Evolutionary conservation across 1,140 invertebrate species (phyloP).

Genomic region (Cotesia glomerata): DNA sequence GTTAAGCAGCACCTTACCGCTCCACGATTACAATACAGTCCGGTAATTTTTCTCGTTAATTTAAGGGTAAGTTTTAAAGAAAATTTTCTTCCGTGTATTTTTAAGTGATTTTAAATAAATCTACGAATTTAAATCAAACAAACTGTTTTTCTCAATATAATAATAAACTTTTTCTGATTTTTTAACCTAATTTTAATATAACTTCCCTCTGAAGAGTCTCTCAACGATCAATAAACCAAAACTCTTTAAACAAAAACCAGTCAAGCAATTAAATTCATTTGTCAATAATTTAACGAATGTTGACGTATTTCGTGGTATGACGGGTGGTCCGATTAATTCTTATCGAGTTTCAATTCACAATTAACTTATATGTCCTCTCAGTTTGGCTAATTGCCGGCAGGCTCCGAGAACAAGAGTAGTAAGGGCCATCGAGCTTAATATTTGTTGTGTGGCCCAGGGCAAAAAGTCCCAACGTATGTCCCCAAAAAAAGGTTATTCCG

Average conservation of each 20-base stretch:
- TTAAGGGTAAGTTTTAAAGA: too few species aligned
- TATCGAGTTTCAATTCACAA: slow-evolving; percentile 44
- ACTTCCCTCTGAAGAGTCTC: too few species aligned
- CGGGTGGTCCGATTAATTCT: slow-evolving; percentile 24
- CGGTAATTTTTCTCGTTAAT: too few species aligned
- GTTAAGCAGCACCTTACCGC: too few species aligned
- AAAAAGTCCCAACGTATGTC: background rate
- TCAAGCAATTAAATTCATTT: slow-evolving; percentile 52
- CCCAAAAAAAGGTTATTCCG: slow-evolving; percentile 3
- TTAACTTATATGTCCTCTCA: slow-evolving; percentile 43
- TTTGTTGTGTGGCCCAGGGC: slow-evolving; percentile 35
- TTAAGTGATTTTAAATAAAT: too few species aligned
- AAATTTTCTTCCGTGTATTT: too few species aligned
- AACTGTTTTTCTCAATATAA: too few species aligned
- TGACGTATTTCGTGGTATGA: slow-evolving; percentile 11
- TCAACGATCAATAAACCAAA: background rate
- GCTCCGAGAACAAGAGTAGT: background rate
- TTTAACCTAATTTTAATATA: background rate
- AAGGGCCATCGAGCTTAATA: background rate
- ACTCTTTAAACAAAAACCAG: slow-evolving; percentile 21
- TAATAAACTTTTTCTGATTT: background rate
- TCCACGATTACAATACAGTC: too few species aligned
- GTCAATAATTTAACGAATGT: slow-evolving; percentile 48
- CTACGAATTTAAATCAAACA: too few species aligned
- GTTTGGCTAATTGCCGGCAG: slow-evolving; percentile 37